Base-by-base conservation (phyloP, 2,113 vertebrate genomes). In the Chaenocephalus aceratus region DNA sequence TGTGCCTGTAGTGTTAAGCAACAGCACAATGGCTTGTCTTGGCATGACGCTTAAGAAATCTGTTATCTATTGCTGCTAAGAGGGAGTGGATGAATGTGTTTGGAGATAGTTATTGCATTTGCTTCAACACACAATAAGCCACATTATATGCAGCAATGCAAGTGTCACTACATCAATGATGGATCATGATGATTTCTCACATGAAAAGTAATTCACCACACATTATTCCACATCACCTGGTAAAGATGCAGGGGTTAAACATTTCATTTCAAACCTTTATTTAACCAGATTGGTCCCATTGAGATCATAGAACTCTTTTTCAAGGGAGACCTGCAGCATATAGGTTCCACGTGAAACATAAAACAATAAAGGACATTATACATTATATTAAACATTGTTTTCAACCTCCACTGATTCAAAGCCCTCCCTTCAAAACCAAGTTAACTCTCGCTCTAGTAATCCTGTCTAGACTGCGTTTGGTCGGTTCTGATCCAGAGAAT, bases 41-140 rank as follows among this genome's bases (percentile, higher is more conserved):
- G 72, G 82, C 83, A 67, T 74, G 86, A 80, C 59, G 57, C 45
- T 60, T 49, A 54, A 77, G 70, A 84, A 75, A 76, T 72, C 8
- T 56, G 36, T 73, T 83, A 63, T 79, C 10, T 74, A 53, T 58
- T 59, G 45, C 72, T 51, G 49, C 75, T 51, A 36, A 16, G 49
- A 70, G 21, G 30, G 71, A 13, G 51, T 69, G 67, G 63, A 44
- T 69, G 75, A n/a, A 52, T 80, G 69, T 75, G 70, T 56, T 56
- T 61, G 79, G 51, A 72, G 41, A 52, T 51, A 69, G 52, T 59
- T 85, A 10, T 56, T 53, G 60, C 4, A 57, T 56, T 1, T 68
- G 54, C 15, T 66, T 65, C 11, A 10, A 58, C 49, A 57, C 6
- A 59, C 57, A 64, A 10, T 13, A 41, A 49, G 26, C 6, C 5